Percentiles rank a stretch among this genome's conserved stretches.
Conservation (phyloP, 2,797 vertebrate species). For the Urocyon cinereoargenteus region DNA sequence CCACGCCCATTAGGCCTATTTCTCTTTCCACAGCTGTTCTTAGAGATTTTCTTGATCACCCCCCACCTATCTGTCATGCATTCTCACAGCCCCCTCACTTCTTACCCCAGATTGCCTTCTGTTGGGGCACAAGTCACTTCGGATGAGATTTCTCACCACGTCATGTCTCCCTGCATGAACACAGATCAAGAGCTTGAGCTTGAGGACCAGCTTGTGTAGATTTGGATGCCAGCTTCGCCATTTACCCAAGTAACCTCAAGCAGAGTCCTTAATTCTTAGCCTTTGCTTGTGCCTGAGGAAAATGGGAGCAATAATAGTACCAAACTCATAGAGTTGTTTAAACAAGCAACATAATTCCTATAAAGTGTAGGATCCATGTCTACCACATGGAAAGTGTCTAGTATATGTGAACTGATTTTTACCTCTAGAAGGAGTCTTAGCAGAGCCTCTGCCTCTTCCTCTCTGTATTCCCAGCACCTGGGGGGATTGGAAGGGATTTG, state of each 20-base stretch:
- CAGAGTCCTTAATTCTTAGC: not conserved
- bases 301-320: not conserved
- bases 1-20: not conserved
- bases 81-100: not conserved
- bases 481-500: not conserved
- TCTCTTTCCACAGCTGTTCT: not conserved
- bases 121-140: not conserved
- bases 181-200: not conserved
- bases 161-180: not conserved
- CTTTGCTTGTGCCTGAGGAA: not conserved
- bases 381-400: not conserved
- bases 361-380: not conserved
- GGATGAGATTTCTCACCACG: not conserved
- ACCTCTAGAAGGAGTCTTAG: not conserved
- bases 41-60: not conserved
- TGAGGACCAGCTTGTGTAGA: not conserved
- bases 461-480: not conserved
- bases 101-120: not conserved
- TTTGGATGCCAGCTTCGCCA: not conserved
- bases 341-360: not conserved
- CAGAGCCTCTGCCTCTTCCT: not conserved
- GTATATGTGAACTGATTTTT: not conserved
- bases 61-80: too few relatives aligned
- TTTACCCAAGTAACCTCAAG: not conserved
- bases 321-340: not conserved